These are phyloP conservation scores for Pseudomyrmex concolor DNA, from an alignment of 1,140 invertebrate species.

Conservation along the genomic window DNA sequence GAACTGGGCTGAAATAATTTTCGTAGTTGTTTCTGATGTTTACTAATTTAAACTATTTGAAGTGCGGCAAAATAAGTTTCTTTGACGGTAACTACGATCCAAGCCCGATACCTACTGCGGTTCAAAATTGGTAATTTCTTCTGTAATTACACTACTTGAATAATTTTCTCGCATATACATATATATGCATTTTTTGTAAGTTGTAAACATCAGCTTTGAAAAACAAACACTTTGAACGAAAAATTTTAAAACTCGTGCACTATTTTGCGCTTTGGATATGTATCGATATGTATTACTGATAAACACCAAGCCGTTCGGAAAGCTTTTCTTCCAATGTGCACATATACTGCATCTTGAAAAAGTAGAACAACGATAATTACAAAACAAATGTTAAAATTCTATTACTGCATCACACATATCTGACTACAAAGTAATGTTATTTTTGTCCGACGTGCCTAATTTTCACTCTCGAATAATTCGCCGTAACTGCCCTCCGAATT, in stretches of 20 bases:
- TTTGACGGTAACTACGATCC: neutral
- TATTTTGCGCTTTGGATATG: constrained; percentile 6
- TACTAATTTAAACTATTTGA: no score
- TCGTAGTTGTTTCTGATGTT: no score
- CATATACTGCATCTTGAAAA: neutral
- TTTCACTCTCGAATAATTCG: neutral
- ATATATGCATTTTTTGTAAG: neutral
- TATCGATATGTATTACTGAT: constrained; percentile 41
- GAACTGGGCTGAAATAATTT: no score
- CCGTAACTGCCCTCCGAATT: neutral
- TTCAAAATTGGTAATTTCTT: constrained; percentile 13
- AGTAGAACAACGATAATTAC: neutral
- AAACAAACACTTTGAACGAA: neutral
- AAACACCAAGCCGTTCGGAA: constrained; percentile 15
- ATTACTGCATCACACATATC: no score
- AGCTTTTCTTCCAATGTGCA: constrained; percentile 1
- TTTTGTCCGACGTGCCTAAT: neutral
- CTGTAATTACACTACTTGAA: constrained; percentile 14
- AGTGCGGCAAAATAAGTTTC: no score
- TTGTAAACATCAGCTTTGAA: constrained; percentile 1
- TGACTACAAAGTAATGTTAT: no score
- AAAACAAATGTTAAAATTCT: neutral
- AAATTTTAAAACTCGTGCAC: constrained; percentile 13
- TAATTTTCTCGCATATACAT: constrained; percentile 29
- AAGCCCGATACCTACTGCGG: constrained; percentile 27